Base-by-base conservation (phyloP, 2,888 invertebrate genomes). In the Xestia rhomboidea region DNA sequence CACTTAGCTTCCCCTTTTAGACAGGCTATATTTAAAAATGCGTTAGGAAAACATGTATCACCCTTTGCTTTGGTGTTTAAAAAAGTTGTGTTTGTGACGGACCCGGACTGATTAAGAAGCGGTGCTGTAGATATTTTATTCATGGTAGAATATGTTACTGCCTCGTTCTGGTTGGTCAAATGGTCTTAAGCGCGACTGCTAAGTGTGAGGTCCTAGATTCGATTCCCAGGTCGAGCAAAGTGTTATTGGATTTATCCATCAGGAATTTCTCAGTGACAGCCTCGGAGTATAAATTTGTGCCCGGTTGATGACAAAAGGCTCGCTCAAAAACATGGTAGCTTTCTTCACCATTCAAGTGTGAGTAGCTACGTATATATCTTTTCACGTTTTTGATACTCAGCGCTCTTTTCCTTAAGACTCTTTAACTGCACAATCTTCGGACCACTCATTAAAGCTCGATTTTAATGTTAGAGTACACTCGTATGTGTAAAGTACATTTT, bases 1-100 rank as follows among this genome's bases (percentile, higher is more conserved):
- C 94, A 94, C 92, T 93, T 91, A 89, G 85, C 91, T 91, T 38
- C 91, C 92, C 92, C 90, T 89, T 92, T 90, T 86, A 87, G 84
- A 51, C 82, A 85, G 62, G 90, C 90, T 94, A 94, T 92, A 93
- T 94, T 93, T 95, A 93, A 93, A 92, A 91, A 81, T n/a, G 81
- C 89, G 87, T 90, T 91, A 92, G 87, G 91, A 94, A 94, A 95
- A 95, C 94, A 95, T 91, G n/a, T 27, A 82, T 88, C 87, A 91
- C 92, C 93, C 92, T 92, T 91, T 89, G 76, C 68, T 76, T 69
- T 85, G 84, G 83, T 89, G 66, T 83, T 84, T 13, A 46, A 84
- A 83, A 83, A 84, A 46, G 34, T 21, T 90, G 88, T 87, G 70
- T 68, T 67, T 34, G 54, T 80, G 30, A 21, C 5, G 49, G 8